Evolutionary conservation across 2,888 invertebrate genomes (phyloP).

Genomic region (Drosophila setosimentum): DNA sequence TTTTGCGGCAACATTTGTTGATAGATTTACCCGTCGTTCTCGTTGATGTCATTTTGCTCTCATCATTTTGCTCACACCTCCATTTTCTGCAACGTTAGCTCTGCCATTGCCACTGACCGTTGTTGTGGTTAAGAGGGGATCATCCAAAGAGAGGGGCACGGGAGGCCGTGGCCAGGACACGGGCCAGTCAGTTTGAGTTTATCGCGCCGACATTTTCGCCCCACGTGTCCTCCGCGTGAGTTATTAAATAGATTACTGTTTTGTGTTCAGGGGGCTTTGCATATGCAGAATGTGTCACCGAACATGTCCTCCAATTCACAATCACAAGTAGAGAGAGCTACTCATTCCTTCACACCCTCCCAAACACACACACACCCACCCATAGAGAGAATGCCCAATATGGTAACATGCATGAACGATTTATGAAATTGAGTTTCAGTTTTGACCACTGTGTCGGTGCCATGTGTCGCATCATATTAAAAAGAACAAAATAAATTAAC

Average conservation of each 20-base stretch:
- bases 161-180: conserved; percentile 2
- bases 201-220: conserved; percentile 66
- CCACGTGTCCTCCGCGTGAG: conserved; percentile 61
- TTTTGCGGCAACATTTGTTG: conserved; percentile 45
- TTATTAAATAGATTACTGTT: conserved; percentile 78
- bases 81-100: conserved; percentile 34
- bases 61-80: conserved; percentile 11
- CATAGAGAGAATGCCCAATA: conserved; percentile 8
- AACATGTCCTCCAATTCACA: conserved; percentile 34
- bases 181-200: conserved; percentile 49
- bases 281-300: conserved; percentile 50
- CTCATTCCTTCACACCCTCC: too few species aligned
- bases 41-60: conserved; percentile 35
- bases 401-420: conserved; percentile 60
- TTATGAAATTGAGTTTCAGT: conserved; percentile 66
- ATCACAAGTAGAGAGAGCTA: conserved; percentile 11
- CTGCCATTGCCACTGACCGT: conserved; percentile 24
- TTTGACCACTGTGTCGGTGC: conserved; percentile 53
- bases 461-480: conserved; percentile 19
- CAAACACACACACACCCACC: background rate
- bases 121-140: conserved; percentile 21
- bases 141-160: background rate
- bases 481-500: background rate
- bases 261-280: conserved; percentile 53
- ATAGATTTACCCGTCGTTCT: conserved; percentile 42